Conservation (phyloP, 2,888 invertebrate species). For the Eupsilia transversa region DNA sequence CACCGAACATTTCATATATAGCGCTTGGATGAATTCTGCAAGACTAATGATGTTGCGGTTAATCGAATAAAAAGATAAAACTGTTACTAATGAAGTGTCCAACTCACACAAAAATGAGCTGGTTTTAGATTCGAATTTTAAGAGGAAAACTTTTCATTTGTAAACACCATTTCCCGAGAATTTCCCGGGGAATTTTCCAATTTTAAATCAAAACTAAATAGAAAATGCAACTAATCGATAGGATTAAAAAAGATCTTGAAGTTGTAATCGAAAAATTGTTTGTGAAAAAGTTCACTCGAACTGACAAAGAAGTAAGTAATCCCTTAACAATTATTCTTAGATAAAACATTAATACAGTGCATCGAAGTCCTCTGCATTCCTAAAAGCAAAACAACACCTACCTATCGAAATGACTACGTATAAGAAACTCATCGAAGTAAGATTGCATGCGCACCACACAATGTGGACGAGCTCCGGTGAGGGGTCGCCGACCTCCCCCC, state of each 20-base stretch:
- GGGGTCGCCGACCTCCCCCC: conserved; percentile 65
- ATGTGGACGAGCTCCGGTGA: conserved; percentile 67
- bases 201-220: background rate
- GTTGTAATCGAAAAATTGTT: background rate
- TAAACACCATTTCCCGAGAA: background rate
- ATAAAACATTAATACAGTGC: background rate
- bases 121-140: background rate
- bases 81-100: background rate
- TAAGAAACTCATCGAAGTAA: conserved; percentile 44
- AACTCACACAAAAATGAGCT: background rate
- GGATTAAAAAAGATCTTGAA: background rate
- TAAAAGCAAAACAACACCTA: conserved; percentile 12
- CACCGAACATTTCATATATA: background rate
- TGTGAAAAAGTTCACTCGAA: background rate
- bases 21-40: background rate
- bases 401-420: conserved; percentile 1
- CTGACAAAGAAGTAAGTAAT: background rate
- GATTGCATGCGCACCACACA: conserved; percentile 59
- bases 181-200: background rate
- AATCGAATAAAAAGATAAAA: conserved; percentile 6
- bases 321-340: background rate
- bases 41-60: background rate
- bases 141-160: background rate
- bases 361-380: background rate
- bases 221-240: background rate